These are phyloP conservation scores for Macaca nemestrina DNA, from an alignment of 2,113 vertebrate genomes.

Conservation along the genomic window DNA sequence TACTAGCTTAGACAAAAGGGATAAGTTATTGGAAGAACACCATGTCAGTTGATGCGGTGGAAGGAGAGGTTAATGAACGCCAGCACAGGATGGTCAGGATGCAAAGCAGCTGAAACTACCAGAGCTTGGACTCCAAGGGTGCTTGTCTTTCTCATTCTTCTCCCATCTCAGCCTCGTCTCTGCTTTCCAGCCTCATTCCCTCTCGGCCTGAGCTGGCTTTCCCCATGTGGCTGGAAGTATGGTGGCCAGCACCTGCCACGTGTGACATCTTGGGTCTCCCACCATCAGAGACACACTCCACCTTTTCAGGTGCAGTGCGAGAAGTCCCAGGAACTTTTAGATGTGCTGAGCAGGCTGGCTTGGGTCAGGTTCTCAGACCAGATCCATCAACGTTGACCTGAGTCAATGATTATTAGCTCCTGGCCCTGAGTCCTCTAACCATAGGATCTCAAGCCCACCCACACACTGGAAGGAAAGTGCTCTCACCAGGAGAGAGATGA, in stretches of 20 bases:
- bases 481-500: background rate
- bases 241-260: background rate
- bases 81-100: rapidly evolving
- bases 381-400: background rate
- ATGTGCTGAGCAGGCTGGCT: background rate
- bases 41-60: rapidly evolving
- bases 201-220: background rate
- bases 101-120: background rate
- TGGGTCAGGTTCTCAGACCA: background rate
- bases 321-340: too few relatives aligned
- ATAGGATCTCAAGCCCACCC: too few relatives aligned
- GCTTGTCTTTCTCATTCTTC: rapidly evolving
- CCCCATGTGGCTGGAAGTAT: rapidly evolving
- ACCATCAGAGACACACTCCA: background rate
- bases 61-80: background rate
- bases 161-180: background rate
- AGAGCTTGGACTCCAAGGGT: background rate
- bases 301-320: background rate
- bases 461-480: too few relatives aligned
- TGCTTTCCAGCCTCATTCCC: background rate
- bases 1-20: background rate
- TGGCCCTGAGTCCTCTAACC: background rate
- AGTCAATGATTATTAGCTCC: too few relatives aligned
- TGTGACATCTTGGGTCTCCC: background rate
- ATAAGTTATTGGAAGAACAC: background rate